Percentiles rank a stretch among this genome's conserved stretches.
Conservation (phyloP, 2,797 vertebrate genomes). For the Loris lydekkerianus region DNA sequence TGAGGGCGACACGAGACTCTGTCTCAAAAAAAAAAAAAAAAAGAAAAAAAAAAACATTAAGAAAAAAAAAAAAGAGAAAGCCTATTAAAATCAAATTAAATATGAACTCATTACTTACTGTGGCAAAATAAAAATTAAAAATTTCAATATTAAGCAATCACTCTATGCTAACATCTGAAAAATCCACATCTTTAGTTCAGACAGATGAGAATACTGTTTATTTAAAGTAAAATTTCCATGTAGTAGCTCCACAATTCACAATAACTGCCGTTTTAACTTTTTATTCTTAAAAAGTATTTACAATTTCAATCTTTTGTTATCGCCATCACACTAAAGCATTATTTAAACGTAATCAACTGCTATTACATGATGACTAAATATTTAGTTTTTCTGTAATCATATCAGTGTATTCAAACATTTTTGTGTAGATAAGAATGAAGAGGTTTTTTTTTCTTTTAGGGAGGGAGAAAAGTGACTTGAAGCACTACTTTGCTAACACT, state of each 20-base stretch:
- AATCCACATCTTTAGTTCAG: background rate
- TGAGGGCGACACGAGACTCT: no score
- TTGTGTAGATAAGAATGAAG: background rate
- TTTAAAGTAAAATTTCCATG: background rate
- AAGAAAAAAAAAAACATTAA: background rate
- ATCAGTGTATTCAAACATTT: background rate
- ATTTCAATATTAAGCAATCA: slow-evolving; percentile 13
- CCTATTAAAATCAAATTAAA: background rate
- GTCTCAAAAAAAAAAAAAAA: no score
- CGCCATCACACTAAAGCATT: background rate
- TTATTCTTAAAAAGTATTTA: slow-evolving; percentile 10
- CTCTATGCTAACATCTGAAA: background rate
- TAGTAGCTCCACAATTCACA: background rate
- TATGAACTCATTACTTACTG: background rate
- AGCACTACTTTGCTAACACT: background rate
- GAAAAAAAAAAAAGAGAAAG: background rate
- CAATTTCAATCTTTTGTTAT: slow-evolving; percentile 31
- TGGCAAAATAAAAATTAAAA: background rate
- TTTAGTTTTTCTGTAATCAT: slow-evolving; percentile 43
- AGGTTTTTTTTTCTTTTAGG: background rate
- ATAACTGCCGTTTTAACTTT: background rate
- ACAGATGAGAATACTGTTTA: background rate
- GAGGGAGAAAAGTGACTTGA: background rate
- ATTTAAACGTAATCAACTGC: slow-evolving; percentile 13
- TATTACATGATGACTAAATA: background rate